phyloP scores from a whole-genome alignment of 2,888 invertebrate genomes.

The Agrochola circellaris region DNA sequence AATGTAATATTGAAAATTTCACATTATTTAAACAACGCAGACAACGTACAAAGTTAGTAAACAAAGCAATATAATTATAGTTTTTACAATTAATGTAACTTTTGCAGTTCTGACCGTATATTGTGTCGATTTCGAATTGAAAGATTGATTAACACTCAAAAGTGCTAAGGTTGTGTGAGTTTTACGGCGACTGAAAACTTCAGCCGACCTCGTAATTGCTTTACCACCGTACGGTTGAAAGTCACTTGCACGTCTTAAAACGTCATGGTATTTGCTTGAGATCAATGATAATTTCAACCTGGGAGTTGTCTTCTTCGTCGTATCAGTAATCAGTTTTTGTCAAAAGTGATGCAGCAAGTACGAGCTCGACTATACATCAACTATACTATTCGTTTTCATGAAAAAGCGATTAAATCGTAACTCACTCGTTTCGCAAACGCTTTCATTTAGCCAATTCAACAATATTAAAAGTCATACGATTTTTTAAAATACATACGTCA shows the following conservation, averaged over 20 bases:
- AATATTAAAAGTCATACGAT: not conserved
- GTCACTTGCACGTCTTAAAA: not conserved
- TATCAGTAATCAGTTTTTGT: not conserved
- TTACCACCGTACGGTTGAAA: not conserved
- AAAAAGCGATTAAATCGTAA: not conserved
- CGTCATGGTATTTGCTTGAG: not conserved
- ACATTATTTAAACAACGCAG: not conserved
- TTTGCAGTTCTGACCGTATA: not conserved
- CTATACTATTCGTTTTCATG: not conserved
- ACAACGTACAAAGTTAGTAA: conserved; percentile 5
- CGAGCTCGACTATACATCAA: not conserved
- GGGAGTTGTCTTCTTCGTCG: not conserved
- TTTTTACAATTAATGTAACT: not conserved
- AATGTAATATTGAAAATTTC: conserved; percentile 1
- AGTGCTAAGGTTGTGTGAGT: not conserved
- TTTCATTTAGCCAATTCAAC: not conserved
- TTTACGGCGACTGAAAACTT: not conserved
- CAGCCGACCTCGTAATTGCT: not conserved
- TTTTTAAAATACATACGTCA: not conserved
- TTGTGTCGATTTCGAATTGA: not conserved
- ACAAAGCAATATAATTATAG: not conserved
- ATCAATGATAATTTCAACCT: not conserved
- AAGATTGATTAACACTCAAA: not conserved
- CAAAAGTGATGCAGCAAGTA: not conserved
- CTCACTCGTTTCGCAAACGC: not conserved